phyloP scores from a whole-genome alignment of 2,888 invertebrate genomes.

The Latrodectus elegans region DNA sequence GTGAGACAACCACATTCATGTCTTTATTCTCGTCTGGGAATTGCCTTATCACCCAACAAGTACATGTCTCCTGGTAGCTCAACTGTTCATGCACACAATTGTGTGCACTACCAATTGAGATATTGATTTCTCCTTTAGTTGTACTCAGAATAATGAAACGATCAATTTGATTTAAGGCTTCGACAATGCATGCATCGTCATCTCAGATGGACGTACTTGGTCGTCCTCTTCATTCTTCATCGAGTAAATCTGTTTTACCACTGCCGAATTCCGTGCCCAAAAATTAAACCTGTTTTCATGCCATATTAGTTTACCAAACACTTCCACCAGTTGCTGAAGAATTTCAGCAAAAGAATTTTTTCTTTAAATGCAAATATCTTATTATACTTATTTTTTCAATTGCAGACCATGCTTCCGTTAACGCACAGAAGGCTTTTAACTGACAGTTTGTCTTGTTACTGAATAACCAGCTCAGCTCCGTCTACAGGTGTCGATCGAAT shows the following conservation, averaged over 20 bases:
- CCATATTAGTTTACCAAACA: neutral
- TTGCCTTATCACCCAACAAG: too few relatives aligned
- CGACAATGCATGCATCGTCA: neutral
- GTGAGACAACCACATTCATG: too few relatives aligned
- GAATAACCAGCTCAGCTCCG: neutral
- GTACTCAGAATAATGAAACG: neutral
- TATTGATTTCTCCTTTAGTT: too few relatives aligned
- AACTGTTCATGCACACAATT: too few relatives aligned
- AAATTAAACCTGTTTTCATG: neutral
- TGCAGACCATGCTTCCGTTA: neutral
- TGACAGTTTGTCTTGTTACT: neutral
- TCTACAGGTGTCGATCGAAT: neutral
- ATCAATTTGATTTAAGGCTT: conserved; percentile 2
- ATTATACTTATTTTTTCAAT: neutral
- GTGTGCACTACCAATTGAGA: too few relatives aligned
- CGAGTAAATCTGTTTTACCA: neutral
- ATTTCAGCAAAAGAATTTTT: neutral
- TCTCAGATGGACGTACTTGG: neutral
- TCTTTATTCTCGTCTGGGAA: too few relatives aligned
- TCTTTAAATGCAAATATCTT: neutral
- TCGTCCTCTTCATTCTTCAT: neutral
- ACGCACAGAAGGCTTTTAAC: neutral
- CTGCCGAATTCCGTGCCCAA: neutral
- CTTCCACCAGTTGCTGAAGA: neutral
- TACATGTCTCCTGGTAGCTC: too few relatives aligned